phyloP scores from a whole-genome alignment of 1,140 invertebrate genomes.

The Eriosoma lanigerum region DNA sequence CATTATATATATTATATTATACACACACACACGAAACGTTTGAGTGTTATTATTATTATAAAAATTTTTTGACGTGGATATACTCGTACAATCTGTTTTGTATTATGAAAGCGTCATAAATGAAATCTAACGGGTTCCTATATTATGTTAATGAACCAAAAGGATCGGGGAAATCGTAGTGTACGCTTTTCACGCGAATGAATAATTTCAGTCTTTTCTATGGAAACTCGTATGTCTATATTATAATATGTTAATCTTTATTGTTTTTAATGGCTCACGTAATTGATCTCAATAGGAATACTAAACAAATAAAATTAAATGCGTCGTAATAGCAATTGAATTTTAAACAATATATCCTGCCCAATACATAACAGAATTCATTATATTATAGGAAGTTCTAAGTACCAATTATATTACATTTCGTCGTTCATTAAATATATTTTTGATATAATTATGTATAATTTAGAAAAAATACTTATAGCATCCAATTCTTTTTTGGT shows the following conservation, averaged over 20 bases:
- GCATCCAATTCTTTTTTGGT: too few species aligned
- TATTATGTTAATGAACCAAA: constrained; percentile 42
- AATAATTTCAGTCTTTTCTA: not conserved
- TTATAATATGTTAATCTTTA: not conserved
- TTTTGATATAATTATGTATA: too few species aligned
- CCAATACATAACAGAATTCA: not conserved
- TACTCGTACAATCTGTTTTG: constrained; percentile 9
- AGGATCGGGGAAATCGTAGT: constrained; percentile 5
- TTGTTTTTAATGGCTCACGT: not conserved
- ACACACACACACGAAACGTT: constrained; percentile 14
- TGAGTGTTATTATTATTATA: constrained; percentile 22
- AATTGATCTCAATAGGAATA: not conserved
- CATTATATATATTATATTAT: too few species aligned
- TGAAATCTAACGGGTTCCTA: constrained; percentile 8
- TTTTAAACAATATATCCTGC: not conserved
- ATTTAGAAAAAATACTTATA: too few species aligned
- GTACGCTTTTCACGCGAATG: constrained; percentile 19
- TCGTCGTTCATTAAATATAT: too few species aligned
- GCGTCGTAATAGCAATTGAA: not conserved
- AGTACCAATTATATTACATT: too few species aligned
- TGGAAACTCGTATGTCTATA: not conserved
- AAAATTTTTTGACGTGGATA: not conserved
- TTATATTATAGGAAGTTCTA: too few species aligned
- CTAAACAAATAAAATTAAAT: not conserved
- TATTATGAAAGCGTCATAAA: constrained; percentile 22